Base-by-base conservation (phyloP, 2,797 vertebrate species). In the Uromys caudimaculatus region DNA sequence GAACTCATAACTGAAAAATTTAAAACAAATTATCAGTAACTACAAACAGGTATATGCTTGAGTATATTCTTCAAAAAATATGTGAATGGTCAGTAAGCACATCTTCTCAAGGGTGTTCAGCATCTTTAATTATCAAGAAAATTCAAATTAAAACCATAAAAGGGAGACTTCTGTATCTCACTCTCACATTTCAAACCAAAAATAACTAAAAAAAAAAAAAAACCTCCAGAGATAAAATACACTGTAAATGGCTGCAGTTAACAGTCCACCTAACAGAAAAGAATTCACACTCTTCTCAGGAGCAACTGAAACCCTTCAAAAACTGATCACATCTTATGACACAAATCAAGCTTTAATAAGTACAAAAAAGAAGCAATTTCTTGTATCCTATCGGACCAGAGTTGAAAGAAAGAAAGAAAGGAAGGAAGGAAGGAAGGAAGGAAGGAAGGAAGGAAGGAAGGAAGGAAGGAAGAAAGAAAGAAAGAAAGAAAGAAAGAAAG, bases 121-220 rank as follows among this genome's bases (percentile, higher is more conserved):
- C 12, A 12, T 69, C 77, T 88, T 91, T 94, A 69, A 21, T 94
- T 35, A 94, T 47, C 29, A 79, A 35, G n/a, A 12, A 94, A 92
- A 89, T 84, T 89, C 4, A 88, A 91, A 60, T 88, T 91, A 83
- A 78, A 93, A 76, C 8, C 77, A 52, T 24, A 94, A 71, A 38
- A 44, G 5, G 16, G 5, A 58, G 9, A 54, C 27, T 71, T 56
- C n/a, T 1, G 11, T 19, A 56, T 14, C 67, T 54, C 24, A 71
- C 4, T 87, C 35, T 38, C 35, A 71, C n/a, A 56, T 32, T 87
- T 23, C 64, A 87, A 71, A 87, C 32, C 38, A 29, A 87, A 87
- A 87, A 17, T 3, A 54, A 87, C 64, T 11, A 71, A 52, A 71
- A 24, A 54, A 41, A 71, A 52, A 71, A 24, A 54, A 41, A 56